A percentile compares a stretch with the other conserved stretches of the same genome.
These are phyloP conservation scores for Macrochelys suwanniensis DNA, from an alignment of 2,797 vertebrate species.

Conservation along the genomic window DNA sequence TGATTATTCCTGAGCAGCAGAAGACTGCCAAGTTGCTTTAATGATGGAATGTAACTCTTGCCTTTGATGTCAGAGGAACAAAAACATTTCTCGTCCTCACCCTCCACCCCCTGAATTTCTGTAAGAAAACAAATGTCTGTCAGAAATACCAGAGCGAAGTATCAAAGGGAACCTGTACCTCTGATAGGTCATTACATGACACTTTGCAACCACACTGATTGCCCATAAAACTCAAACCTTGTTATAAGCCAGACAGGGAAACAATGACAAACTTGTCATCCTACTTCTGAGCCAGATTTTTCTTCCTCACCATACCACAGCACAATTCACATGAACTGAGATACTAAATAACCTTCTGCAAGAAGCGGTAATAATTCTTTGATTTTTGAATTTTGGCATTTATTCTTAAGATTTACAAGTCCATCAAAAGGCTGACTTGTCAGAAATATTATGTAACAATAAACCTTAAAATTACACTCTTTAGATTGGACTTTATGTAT, in stretches of 20 bases:
- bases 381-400: not conserved
- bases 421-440: slow-evolving; percentile 14
- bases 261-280: not conserved
- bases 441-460: not conserved
- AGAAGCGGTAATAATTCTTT: not conserved
- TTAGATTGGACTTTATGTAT: not conserved
- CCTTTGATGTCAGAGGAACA: not conserved
- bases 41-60: not conserved
- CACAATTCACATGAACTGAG: rapidly evolving
- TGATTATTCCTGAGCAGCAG: not conserved
- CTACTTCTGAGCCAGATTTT: not conserved
- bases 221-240: not conserved
- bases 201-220: not conserved
- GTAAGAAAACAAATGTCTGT: not conserved
- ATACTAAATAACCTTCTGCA: not conserved
- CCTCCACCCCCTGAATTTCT: not conserved
- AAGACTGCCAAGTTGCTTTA: not conserved
- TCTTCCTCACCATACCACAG: not conserved
- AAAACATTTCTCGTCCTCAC: not conserved
- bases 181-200: not conserved
- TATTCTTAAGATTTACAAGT: not conserved
- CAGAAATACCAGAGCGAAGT: not conserved
- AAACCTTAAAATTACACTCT: not conserved
- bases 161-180: not conserved
- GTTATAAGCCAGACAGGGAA: not conserved